Percentiles rank a stretch among this genome's conserved stretches.
These are phyloP conservation scores for Centropus bengalensis DNA, from an alignment of 2,113 vertebrate species.

Conservation along the genomic window DNA sequence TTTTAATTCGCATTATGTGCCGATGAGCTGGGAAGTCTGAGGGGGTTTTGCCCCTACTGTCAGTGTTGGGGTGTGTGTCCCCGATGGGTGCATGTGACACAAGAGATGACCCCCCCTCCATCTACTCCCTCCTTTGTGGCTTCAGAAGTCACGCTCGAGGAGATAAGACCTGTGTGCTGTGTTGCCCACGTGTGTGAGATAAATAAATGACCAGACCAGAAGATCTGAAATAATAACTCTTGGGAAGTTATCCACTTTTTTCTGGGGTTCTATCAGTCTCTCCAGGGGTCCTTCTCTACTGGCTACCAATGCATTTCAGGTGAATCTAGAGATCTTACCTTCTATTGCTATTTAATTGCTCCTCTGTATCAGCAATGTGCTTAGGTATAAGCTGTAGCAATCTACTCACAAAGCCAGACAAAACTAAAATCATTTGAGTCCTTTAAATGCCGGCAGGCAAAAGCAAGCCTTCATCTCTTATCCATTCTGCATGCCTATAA, in stretches of 20 bases:
- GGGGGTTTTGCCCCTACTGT: background rate
- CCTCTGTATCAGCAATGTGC: background rate
- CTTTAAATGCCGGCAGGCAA: background rate
- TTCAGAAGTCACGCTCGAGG: background rate
- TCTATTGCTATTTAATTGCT: background rate
- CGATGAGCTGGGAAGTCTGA: background rate
- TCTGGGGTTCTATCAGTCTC: background rate
- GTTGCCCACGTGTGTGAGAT: fast-evolving
- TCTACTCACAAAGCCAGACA: background rate
- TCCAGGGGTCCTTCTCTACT: background rate
- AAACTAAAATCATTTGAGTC: background rate
- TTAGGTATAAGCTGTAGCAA: background rate
- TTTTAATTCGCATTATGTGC: fast-evolving
- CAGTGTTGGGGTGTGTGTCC: no score
- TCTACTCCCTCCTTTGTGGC: background rate
- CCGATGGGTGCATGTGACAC: fast-evolving
- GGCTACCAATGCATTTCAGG: background rate
- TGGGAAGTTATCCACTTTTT: background rate
- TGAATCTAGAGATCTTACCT: background rate
- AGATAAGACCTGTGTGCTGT: background rate
- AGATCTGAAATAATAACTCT: background rate
- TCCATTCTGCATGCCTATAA: background rate
- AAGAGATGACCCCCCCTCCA: background rate
- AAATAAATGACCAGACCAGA: background rate
- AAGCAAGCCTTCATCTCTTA: background rate